Conservation (phyloP, 2,888 invertebrate genomes). For the Drosophila putrida region DNA sequence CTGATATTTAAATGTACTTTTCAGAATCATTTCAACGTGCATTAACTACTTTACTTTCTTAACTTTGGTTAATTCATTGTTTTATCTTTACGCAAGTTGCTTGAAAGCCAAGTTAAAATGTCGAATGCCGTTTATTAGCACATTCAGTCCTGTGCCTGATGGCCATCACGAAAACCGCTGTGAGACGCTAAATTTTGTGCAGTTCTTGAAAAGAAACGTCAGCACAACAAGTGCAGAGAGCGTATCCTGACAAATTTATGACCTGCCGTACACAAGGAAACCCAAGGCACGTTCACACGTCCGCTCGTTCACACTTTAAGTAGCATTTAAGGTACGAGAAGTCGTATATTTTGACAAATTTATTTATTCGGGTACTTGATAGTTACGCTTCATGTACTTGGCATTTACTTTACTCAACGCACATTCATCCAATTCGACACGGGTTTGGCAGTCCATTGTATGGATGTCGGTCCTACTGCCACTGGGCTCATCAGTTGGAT, state of each 20-base stretch:
- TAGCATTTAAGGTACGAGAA: constrained; percentile 33
- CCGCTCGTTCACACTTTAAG: constrained; percentile 45
- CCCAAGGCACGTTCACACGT: constrained; percentile 56
- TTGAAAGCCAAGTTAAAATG: constrained; percentile 55
- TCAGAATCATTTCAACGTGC: neutral
- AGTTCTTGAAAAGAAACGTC: constrained; percentile 71
- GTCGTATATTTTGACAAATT: constrained; percentile 33
- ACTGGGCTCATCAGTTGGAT: neutral
- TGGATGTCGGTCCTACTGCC: neutral
- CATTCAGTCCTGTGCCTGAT: constrained; percentile 55
- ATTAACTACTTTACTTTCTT: neutral
- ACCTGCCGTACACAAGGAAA: constrained; percentile 32
- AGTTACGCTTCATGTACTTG: constrained; percentile 26
- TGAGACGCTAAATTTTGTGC: constrained; percentile 68
- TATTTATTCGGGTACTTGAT: constrained; percentile 38
- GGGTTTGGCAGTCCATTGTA: neutral
- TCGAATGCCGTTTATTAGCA: constrained; percentile 69
- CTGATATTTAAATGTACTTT: too few relatives aligned
- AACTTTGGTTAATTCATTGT: neutral
- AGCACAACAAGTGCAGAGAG: constrained; percentile 54
- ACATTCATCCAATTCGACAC: neutral
- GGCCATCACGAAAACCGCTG: constrained; percentile 61
- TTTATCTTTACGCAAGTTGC: neutral
- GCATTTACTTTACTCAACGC: constrained; percentile 5
- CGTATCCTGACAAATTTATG: constrained; percentile 63